Evolutionary conservation across 2,797 vertebrate species (phyloP).

Genomic region (Alca torda): DNA sequence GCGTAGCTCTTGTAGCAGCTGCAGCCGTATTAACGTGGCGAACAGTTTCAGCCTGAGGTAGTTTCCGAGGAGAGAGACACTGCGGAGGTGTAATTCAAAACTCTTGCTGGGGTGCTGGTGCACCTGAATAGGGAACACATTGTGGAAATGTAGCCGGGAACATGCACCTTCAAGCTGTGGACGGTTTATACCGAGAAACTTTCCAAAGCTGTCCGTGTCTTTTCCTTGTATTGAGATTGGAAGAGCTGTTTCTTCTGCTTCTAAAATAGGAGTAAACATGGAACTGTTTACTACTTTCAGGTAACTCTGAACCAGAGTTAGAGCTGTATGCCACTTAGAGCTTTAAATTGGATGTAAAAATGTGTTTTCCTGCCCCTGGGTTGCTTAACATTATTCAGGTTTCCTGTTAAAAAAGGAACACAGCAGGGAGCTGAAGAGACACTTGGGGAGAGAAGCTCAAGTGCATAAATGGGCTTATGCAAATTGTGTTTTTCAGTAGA

Average conservation of each 20-base stretch:
- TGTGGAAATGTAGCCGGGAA: neutral
- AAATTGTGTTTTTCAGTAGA: neutral
- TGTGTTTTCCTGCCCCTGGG: neutral
- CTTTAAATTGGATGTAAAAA: neutral
- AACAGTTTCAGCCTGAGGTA: neutral
- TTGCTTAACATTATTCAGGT: neutral
- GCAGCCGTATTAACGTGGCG: fast-evolving
- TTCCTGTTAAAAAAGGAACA: neutral
- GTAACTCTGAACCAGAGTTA: neutral
- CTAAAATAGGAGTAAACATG: neutral
- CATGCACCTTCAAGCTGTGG: neutral
- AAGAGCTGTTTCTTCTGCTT: neutral
- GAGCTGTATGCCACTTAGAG: neutral
- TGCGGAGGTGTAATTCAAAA: neutral
- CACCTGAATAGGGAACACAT: neutral
- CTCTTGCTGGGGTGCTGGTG: no score
- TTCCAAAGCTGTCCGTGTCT: neutral
- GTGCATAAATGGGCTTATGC: neutral
- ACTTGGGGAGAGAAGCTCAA: neutral
- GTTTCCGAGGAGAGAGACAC: neutral
- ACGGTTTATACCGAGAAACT: neutral
- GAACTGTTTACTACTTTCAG: neutral
- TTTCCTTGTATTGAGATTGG: neutral
- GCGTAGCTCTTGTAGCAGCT: neutral
- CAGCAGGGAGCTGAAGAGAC: neutral